Base-by-base conservation (phyloP, 2,113 vertebrate genomes). In the Polypterus senegalus region DNA sequence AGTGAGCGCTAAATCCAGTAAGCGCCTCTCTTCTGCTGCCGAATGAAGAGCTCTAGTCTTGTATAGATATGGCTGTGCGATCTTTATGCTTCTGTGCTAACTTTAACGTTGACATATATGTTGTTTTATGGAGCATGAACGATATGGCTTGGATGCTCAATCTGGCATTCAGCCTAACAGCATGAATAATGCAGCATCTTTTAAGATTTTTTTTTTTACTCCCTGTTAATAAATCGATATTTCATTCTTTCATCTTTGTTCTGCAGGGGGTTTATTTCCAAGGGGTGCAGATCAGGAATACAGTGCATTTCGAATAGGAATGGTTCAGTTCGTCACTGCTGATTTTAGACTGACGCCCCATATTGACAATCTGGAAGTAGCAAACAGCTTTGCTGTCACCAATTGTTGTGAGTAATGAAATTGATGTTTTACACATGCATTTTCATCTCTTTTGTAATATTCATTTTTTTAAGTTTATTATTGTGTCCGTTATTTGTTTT, bases 341-440 rank as follows among this genome's bases (percentile, higher is more conserved):
- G 92, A 96, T 82, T 95, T 97, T 84, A 87, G 95, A 74, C 79
- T 98, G 74, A 94, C 94, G 70, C 94, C 95, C 58, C 94, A 98
- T 76, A 97, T 98, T 77, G 95, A 98, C 83, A 98, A 97, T 82
- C 83, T 98, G 87, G 95, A 98, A 84, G 94, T 97, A 77, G 91
- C 95, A 11, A 98, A 98, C 89, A 98, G 95, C 82, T 98, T 98
- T 75, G 95, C 95, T 9, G 94, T 98, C 69, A 98, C 95, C 78
- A 98, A 98, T 71, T 94, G 94, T 77, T 98, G 95, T 97, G 79
- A 98, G 95, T 95, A 76, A 58, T 70, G 70, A 58, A 65, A 27
- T 27, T 27, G 27, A 27, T 27, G 27, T 27, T 27, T 27, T 27
- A 27, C 27, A 27, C 27, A 27, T 27, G 27, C 27, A 27, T 27